Evolutionary conservation across 2,113 vertebrate genomes (phyloP).

Genomic region (Sceloporus undulatus): DNA sequence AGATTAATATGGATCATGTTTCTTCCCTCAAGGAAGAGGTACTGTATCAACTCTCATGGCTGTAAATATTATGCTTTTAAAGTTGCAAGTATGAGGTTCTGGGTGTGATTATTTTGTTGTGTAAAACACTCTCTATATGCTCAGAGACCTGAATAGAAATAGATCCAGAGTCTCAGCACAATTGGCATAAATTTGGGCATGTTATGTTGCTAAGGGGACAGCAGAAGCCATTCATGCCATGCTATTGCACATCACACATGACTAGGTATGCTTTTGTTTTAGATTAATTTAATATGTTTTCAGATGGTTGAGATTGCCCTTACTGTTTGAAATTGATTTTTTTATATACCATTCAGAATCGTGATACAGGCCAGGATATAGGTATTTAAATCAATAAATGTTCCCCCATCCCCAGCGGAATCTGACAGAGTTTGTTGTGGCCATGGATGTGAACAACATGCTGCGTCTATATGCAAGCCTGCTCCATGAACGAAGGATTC

Average conservation of each 20-base stretch:
- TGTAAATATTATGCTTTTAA: background rate
- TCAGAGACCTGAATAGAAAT: background rate
- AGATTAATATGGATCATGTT: background rate
- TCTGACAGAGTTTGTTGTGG: conserved; percentile 90
- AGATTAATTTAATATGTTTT: too few species aligned
- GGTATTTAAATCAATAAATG: too few species aligned
- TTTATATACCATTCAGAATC: too few species aligned
- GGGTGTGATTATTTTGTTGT: background rate
- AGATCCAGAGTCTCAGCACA: background rate
- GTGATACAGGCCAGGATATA: too few species aligned
- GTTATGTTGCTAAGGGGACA: background rate
- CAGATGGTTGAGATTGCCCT: too few species aligned
- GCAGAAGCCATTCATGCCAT: too few species aligned
- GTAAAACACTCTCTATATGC: background rate
- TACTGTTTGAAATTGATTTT: too few species aligned
- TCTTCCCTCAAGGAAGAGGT: background rate
- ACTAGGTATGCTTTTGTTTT: too few species aligned
- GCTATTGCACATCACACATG: too few species aligned
- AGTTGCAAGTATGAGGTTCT: too few species aligned
- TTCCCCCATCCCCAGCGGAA: conserved; percentile 82
- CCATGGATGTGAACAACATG: conserved; percentile 86
- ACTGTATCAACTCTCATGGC: background rate
- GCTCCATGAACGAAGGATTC: conserved; percentile 88
- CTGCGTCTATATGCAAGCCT: conserved; percentile 89
- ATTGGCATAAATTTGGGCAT: background rate